A percentile compares a stretch with the other conserved stretches of the same genome.
phyloP scores from a whole-genome alignment of 1,140 invertebrate genomes.

The Heliothis subflexa region DNA sequence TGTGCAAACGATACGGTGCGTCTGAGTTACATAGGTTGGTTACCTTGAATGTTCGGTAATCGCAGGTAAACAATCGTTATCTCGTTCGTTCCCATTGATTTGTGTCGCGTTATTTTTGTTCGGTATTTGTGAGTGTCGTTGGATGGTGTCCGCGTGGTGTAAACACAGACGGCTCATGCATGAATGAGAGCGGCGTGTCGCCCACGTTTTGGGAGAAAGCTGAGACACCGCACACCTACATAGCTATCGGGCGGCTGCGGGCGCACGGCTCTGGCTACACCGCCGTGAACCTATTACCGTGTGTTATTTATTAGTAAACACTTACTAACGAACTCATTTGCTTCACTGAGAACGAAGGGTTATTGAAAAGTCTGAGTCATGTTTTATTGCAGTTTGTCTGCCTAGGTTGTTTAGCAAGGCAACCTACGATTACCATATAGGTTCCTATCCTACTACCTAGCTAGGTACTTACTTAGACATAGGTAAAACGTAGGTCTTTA shows the following conservation, averaged over 20 bases:
- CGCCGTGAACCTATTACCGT: slow-evolving; percentile 44
- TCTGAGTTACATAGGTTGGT: slow-evolving; percentile 61
- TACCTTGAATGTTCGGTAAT: slow-evolving; percentile 77
- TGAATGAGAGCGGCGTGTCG: slow-evolving; percentile 69
- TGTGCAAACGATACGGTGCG: slow-evolving; percentile 45
- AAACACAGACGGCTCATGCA: slow-evolving; percentile 67
- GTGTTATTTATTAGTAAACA: slow-evolving; percentile 28
- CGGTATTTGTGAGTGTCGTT: slow-evolving; percentile 43
- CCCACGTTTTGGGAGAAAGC: slow-evolving; percentile 73
- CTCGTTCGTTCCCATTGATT: slow-evolving; percentile 72
- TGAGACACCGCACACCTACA: slow-evolving; percentile 53
- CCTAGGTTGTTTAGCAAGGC: not conserved
- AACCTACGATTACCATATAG: not conserved
- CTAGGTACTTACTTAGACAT: not conserved
- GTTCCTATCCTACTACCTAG: not conserved
- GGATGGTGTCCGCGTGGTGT: slow-evolving; percentile 55
- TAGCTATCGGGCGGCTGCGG: not conserved
- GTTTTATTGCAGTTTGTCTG: not conserved
- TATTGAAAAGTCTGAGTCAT: slow-evolving; percentile 5
- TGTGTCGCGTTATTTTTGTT: slow-evolving; percentile 64
- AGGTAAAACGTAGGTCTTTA: not conserved
- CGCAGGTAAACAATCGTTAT: slow-evolving; percentile 83
- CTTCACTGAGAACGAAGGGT: not conserved
- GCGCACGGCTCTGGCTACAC: not conserved
- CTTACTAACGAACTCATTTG: slow-evolving; percentile 23